These are phyloP conservation scores for Campoplex capitator DNA, from an alignment of 2,888 invertebrate genomes.

Conservation along the genomic window DNA sequence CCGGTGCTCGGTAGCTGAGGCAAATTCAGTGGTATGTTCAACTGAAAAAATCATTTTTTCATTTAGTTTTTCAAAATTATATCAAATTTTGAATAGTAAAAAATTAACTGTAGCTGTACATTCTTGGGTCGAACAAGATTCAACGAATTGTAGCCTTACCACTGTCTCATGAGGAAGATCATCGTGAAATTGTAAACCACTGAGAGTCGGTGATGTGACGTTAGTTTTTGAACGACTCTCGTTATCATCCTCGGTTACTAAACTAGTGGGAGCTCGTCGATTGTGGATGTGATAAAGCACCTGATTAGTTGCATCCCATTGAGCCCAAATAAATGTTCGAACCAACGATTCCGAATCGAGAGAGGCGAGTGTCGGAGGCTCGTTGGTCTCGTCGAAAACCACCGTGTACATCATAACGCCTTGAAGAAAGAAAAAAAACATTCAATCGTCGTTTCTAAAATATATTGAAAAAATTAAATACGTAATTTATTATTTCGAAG, in stretches of 20 bases:
- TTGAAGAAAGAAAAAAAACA: constrained; percentile 58
- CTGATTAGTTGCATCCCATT: constrained; percentile 93
- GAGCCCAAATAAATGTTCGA: constrained; percentile 93
- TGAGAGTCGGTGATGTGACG: constrained; percentile 89
- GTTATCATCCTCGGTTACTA: constrained; percentile 88
- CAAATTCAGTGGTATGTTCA: constrained; percentile 93
- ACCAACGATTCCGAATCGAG: constrained; percentile 86
- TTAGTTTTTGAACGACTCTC: constrained; percentile 85
- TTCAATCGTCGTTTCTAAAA: no score
- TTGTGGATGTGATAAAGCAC: constrained; percentile 94
- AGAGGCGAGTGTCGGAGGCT: constrained; percentile 72
- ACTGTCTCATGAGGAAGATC: constrained; percentile 95
- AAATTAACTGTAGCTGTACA: no score
- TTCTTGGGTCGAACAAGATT: neutral
- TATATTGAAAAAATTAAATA: no score
- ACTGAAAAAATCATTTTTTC: constrained; percentile 84
- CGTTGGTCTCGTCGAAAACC: constrained; percentile 71
- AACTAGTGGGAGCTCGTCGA: constrained; percentile 89
- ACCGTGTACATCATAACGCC: constrained; percentile 80
- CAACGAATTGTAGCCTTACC: constrained; percentile 84
- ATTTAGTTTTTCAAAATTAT: neutral
- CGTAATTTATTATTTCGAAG: no score
- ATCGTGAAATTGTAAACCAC: constrained; percentile 94
- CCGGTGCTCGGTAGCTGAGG: constrained; percentile 89
- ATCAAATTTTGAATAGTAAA: no score